Base-by-base conservation (phyloP, 2,797 vertebrate species). In the Calcarius lapponicus region DNA sequence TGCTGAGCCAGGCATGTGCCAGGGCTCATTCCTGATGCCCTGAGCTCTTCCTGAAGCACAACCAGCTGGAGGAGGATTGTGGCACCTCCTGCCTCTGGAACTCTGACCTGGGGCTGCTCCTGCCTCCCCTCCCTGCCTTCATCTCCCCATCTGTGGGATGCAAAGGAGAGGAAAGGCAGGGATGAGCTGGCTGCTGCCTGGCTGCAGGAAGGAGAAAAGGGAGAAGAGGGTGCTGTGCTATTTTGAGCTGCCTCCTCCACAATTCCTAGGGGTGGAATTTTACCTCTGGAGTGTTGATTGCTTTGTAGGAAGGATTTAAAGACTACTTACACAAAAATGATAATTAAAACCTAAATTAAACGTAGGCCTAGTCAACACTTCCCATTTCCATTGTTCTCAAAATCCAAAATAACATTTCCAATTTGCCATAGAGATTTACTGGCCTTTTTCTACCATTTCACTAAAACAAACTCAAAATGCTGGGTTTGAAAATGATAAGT, bases 231-330 rank as follows among this genome's bases (percentile, higher is more conserved):
- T 42, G 87, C 81, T 74, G 57, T 6, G 91, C 91, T 95, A 96
- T 92, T 95, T 57, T 47, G 32, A 92, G 82, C 91, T 70, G 8
- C 96, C 91, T 91, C 96, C 94, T 88, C 90, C 89, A 83, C 91
- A 67, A 48, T 57, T 93, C 81, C 95, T 80, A 87, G 64, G 88
- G 89, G 80, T 31, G 91, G 89, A 89, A 94, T 92, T 91, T 91
- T 92, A 91, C 91, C 90, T 92, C 93, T 34, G 50, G 56, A 67
- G 89, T 43, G 74, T 82, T 58, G 64, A 73, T 60, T 50, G 69
- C 95, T 91, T 74, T 61, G 76, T 36, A 80, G 90, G 91, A 91
- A 83, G 85, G 79, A 53, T 90, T 91, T 93, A 76, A 94, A 91
- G 92, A 82, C 60, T 73, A 60, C 81, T 92, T 60, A 64, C 13